These are phyloP conservation scores for Leucophora obtusa DNA, from an alignment of 2,888 invertebrate species.

Conservation along the genomic window DNA sequence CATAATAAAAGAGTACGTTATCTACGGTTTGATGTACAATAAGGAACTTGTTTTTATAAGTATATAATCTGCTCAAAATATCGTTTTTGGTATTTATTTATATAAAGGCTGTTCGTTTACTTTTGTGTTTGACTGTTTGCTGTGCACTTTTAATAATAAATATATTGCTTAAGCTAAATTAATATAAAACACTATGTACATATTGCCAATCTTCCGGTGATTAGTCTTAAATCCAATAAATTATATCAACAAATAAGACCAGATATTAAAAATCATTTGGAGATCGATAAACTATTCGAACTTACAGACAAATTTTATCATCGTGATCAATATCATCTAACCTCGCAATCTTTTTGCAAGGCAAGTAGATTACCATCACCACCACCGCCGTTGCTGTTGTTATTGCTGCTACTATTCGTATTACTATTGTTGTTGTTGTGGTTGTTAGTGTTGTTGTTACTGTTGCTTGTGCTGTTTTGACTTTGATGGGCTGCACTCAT, in stretches of 20 bases:
- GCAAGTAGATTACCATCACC: slow-evolving; percentile 79
- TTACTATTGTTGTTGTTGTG: slow-evolving; percentile 58
- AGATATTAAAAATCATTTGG: neutral
- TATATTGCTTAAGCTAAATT: slow-evolving; percentile 42
- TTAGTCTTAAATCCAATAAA: slow-evolving; percentile 9
- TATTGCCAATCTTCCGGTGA: neutral
- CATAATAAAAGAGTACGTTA: no score
- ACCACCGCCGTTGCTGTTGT: slow-evolving; percentile 65
- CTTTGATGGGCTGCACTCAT: slow-evolving; percentile 50
- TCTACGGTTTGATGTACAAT: no score
- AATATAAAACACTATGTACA: slow-evolving; percentile 41
- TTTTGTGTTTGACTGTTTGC: neutral
- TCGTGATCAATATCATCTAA: slow-evolving; percentile 85
- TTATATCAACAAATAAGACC: slow-evolving; percentile 16
- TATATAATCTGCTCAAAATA: no score
- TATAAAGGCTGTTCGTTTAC: neutral
- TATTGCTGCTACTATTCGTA: slow-evolving; percentile 65
- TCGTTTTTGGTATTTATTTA: no score
- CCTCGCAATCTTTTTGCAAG: slow-evolving; percentile 90
- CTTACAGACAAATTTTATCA: slow-evolving; percentile 12
- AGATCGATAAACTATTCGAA: slow-evolving; percentile 18
- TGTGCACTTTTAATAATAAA: slow-evolving; percentile 17
- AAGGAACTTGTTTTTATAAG: no score
- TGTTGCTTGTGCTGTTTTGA: slow-evolving; percentile 67
- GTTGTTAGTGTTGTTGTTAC: slow-evolving; percentile 57